Conservation (phyloP, 2,113 vertebrate genomes). For the Mobula hypostoma region DNA sequence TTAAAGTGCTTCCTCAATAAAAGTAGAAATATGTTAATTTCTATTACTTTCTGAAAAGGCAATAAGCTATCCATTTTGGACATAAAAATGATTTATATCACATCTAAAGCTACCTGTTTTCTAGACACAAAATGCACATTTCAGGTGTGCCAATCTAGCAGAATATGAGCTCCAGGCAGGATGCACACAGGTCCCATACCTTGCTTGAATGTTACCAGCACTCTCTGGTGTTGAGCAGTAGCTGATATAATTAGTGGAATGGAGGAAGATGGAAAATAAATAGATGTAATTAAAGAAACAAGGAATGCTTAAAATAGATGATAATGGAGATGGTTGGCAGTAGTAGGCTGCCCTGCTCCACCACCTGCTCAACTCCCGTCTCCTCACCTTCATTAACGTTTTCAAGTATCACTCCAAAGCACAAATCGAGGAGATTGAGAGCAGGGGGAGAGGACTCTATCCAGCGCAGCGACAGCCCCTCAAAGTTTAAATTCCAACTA, state of each 20-base stretch:
- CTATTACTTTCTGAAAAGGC: conserved; percentile 2
- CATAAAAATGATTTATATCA: neutral
- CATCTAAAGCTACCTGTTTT: neutral
- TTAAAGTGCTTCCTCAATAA: neutral
- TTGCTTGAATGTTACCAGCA: neutral
- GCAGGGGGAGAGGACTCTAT: too few relatives aligned
- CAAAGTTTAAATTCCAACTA: too few relatives aligned
- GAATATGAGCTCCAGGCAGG: neutral
- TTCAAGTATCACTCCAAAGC: too few relatives aligned
- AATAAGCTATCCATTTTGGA: neutral
- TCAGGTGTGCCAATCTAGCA: neutral
- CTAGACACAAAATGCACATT: neutral
- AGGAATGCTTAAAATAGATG: too few relatives aligned
- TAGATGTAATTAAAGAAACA: too few relatives aligned
- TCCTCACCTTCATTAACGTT: too few relatives aligned
- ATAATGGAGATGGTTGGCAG: too few relatives aligned
- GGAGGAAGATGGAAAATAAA: too few relatives aligned
- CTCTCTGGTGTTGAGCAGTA: neutral
- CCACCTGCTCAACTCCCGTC: too few relatives aligned
- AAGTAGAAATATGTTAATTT: neutral
- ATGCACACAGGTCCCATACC: neutral
- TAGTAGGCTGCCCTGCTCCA: too few relatives aligned
- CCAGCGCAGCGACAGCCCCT: too few relatives aligned
- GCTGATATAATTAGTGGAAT: neutral
- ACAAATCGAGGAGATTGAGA: too few relatives aligned